Evolutionary conservation across 2,113 vertebrate genomes (phyloP).

Genomic region (Calyptomena viridis): DNA sequence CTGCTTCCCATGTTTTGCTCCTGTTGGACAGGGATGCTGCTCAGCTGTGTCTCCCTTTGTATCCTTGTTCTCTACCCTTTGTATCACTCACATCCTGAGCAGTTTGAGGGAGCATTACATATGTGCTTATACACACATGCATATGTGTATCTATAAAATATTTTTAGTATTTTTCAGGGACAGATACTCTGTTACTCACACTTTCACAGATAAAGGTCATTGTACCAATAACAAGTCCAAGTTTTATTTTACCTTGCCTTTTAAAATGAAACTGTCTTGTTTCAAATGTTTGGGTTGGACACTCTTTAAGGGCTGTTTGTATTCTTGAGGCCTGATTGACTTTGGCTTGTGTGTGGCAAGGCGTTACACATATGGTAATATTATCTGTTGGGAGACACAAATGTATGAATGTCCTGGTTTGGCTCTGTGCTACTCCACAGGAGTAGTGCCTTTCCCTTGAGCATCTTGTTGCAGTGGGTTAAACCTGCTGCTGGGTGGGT

Average conservation of each 20-base stretch:
- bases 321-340: neutral
- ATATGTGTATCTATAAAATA: fast-evolving
- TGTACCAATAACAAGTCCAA: neutral
- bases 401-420: neutral
- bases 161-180: neutral
- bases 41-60: neutral
- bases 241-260: neutral
- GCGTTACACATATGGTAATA: neutral
- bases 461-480: neutral
- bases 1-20: neutral
- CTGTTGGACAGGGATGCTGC: neutral
- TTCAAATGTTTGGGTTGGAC: neutral
- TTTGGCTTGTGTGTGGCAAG: neutral
- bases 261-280: neutral
- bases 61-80: neutral
- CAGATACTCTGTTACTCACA: neutral
- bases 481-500: neutral
- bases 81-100: neutral
- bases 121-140: fast-evolving
- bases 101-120: neutral
- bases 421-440: neutral
- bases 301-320: neutral
- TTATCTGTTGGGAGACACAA: neutral
- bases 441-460: neutral
- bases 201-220: neutral